Conservation (phyloP, 92 coral and sea anemone species). For the Zoanthus gigantus region DNA sequence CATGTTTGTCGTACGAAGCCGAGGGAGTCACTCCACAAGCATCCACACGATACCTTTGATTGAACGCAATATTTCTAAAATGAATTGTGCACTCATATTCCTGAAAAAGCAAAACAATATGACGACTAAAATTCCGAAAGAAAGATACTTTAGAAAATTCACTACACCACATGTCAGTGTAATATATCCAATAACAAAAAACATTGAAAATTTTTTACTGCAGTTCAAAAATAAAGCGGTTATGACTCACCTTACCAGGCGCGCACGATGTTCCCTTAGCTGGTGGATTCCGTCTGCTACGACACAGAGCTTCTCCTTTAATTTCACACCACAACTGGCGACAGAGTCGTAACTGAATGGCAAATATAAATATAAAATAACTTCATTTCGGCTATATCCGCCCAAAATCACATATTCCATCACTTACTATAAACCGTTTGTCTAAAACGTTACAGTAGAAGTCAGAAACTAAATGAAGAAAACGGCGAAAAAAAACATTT, state of each 20-base stretch:
- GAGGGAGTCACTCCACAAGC: no score
- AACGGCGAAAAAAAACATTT: no score
- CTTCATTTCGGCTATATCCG: no score
- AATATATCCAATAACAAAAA: no score
- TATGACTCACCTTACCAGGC: conserved; percentile 81
- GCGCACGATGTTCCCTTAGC: conserved; percentile 90
- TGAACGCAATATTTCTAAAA: neutral
- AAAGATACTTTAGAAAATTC: neutral
- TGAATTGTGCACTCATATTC: neutral
- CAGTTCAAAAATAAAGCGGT: neutral
- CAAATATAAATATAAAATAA: neutral
- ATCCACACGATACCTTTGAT: no score
- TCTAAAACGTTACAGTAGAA: no score
- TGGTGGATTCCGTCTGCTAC: conserved; percentile 87
- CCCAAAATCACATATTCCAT: no score
- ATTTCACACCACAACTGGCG: conserved; percentile 94
- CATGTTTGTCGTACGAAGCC: no score
- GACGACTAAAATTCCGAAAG: neutral
- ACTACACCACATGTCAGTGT: neutral
- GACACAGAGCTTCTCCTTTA: conserved; percentile 90
- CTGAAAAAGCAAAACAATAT: neutral
- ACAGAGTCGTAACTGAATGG: conserved; percentile 76
- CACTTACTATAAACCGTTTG: no score
- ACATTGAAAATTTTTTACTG: neutral
- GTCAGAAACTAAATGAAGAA: no score